Conservation (phyloP, 2,797 vertebrate species). For the Hydrocynus forskahlii region DNA sequence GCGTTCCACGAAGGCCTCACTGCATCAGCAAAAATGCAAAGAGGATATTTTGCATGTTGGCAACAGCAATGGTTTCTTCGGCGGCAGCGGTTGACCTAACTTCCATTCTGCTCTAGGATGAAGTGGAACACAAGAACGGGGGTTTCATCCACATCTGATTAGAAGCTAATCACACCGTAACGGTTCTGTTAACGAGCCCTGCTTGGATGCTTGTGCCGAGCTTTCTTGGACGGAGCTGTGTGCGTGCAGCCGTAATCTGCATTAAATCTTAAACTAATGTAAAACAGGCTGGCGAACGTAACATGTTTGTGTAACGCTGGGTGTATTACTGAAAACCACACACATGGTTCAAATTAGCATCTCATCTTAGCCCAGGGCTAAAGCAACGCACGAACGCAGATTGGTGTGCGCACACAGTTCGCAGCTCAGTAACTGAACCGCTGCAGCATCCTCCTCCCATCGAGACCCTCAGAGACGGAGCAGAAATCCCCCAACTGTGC, state of each 20-base stretch:
- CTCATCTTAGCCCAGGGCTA: constrained; percentile 46
- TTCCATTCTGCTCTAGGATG: constrained; percentile 25
- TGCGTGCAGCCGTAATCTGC: constrained; percentile 34
- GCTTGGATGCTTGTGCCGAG: neutral
- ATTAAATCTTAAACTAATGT: constrained; percentile 35
- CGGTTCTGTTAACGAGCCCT: constrained; percentile 41
- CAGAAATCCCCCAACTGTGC: neutral
- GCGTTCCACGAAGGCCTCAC: constrained; percentile 14
- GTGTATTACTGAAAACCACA: constrained; percentile 55
- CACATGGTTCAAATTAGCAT: constrained; percentile 73
- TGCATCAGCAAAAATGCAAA: constrained; percentile 49
- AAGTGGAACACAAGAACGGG: neutral
- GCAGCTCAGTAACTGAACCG: constrained; percentile 54
- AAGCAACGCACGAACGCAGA: constrained; percentile 36
- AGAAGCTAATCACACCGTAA: constrained; percentile 48
- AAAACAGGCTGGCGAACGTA: constrained; percentile 3
- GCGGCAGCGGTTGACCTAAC: constrained; percentile 5
- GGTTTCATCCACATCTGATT: constrained; percentile 51
- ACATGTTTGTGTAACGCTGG: constrained; percentile 63
- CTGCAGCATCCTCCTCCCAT: constrained; percentile 38
- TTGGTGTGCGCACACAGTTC: constrained; percentile 48
- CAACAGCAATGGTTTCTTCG: constrained; percentile 1
- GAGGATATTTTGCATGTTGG: constrained; percentile 49
- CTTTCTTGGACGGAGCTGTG: constrained; percentile 19
- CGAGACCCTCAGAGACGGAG: constrained; percentile 44